These are phyloP conservation scores for Glossosoma conforme DNA, from an alignment of 1,140 invertebrate species.

Conservation along the genomic window DNA sequence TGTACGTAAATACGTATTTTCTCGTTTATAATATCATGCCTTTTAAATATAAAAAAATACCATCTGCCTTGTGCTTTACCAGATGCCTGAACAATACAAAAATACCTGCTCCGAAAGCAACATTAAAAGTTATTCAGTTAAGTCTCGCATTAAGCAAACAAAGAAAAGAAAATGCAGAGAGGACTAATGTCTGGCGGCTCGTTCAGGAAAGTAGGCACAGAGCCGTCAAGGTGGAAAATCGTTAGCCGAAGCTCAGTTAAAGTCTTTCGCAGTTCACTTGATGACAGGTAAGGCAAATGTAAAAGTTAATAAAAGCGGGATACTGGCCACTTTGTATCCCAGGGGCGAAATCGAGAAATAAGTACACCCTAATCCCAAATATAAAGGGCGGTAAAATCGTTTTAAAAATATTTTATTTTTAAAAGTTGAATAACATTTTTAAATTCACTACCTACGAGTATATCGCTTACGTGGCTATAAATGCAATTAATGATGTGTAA, in stretches of 20 bases:
- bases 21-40: no score
- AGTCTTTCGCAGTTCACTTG: constrained; percentile 25
- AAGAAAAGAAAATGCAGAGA: constrained; percentile 19
- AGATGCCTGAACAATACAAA: no score
- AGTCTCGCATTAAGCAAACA: constrained; percentile 21
- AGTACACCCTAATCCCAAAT: neutral
- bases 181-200: constrained; percentile 8
- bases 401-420: no score
- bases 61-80: no score
- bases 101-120: constrained; percentile 13
- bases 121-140: constrained; percentile 26
- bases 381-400: no score
- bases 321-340: constrained; percentile 17
- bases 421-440: no score
- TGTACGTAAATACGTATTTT: no score
- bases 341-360: constrained; percentile 14
- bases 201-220: constrained; percentile 20
- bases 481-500: no score
- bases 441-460: no score
- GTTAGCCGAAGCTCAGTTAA: constrained; percentile 26
- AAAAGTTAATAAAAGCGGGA: constrained; percentile 27
- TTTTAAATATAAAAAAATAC: no score
- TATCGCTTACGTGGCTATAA: no score
- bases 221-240: constrained; percentile 22
- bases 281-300: constrained; percentile 27